Conservation (phyloP, 1,140 invertebrate genomes). For the Lepidurus arcticus region DNA sequence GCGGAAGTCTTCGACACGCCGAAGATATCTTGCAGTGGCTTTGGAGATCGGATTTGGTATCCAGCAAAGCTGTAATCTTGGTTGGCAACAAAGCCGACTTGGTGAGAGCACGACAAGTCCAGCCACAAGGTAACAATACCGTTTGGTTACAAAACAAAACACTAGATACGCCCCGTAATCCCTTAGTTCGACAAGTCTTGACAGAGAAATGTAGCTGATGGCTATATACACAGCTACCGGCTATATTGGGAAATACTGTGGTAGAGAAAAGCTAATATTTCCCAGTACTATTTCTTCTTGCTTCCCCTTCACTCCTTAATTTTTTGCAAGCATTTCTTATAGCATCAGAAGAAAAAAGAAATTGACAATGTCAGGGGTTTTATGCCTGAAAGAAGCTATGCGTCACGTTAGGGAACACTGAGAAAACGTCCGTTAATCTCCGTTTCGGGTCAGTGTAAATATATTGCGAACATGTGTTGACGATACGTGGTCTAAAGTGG, state of each 20-base stretch:
- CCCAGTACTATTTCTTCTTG: no score
- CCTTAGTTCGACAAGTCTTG: no score
- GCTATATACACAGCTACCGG: no score
- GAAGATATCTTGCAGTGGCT: constrained; percentile 70
- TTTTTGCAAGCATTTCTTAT: no score
- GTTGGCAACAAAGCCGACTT: constrained; percentile 95
- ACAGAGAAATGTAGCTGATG: background rate
- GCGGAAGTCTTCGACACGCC: constrained; percentile 65
- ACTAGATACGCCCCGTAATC: background rate
- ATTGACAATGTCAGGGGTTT: no score
- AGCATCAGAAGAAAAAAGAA: no score
- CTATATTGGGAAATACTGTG: no score
- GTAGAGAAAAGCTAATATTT: no score
- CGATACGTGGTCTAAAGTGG: background rate
- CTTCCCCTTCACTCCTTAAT: no score
- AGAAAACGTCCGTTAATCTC: background rate
- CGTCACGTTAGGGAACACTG: no score
- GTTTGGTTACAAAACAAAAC: constrained; percentile 18
- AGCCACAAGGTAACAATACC: constrained; percentile 66
- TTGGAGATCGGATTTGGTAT: constrained; percentile 70
- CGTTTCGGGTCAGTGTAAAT: background rate
- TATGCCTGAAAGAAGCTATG: no score
- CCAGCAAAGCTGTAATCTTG: constrained; percentile 78
- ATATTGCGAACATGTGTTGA: background rate
- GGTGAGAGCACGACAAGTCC: constrained; percentile 73